phyloP scores from a whole-genome alignment of 2,797 vertebrate species.

The Oreortyx pictus region DNA sequence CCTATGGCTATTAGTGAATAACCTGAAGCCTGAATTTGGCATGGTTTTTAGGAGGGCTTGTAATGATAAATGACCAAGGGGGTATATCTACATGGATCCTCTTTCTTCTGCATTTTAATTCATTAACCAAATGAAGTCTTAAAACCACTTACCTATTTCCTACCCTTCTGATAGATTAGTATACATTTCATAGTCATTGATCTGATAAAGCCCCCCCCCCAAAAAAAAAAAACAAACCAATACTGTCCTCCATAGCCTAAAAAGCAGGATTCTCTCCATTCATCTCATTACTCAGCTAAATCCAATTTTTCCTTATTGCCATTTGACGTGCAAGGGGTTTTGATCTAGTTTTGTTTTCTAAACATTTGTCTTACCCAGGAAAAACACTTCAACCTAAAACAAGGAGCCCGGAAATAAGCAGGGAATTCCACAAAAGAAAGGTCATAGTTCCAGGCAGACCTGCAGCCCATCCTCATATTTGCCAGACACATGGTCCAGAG shows the following conservation, averaged over 20 bases:
- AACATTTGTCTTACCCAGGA: not conserved
- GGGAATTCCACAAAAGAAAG: not conserved
- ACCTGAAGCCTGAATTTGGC: slow-evolving; percentile 55
- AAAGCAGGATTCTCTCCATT: slow-evolving; percentile 17
- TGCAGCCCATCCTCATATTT: not conserved
- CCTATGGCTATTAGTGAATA: slow-evolving; percentile 64
- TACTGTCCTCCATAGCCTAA: not conserved
- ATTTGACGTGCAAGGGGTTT: not conserved
- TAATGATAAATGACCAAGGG: slow-evolving; percentile 65
- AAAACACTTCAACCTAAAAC: not conserved
- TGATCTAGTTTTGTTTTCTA: not conserved
- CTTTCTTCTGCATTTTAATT: slow-evolving; percentile 69
- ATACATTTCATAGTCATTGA: slow-evolving; percentile 40
- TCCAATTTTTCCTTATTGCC: not conserved
- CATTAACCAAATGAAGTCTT: slow-evolving; percentile 74
- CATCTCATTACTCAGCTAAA: slow-evolving; percentile 53
- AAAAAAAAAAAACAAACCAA: not conserved
- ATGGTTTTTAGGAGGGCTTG: slow-evolving; percentile 22
- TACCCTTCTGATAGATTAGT: slow-evolving; percentile 60
- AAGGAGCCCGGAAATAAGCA: not conserved
- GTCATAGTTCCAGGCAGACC: not conserved
- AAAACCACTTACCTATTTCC: slow-evolving; percentile 60
- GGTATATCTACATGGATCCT: slow-evolving; percentile 26
- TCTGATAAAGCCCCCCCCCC: slow-evolving; percentile 14
- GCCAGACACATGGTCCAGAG: not conserved